A percentile compares a stretch with the other conserved stretches of the same genome.
These are phyloP conservation scores for Spatulosminthurus flaviceps DNA, from an alignment of 2,888 invertebrate species.

Conservation along the genomic window DNA sequence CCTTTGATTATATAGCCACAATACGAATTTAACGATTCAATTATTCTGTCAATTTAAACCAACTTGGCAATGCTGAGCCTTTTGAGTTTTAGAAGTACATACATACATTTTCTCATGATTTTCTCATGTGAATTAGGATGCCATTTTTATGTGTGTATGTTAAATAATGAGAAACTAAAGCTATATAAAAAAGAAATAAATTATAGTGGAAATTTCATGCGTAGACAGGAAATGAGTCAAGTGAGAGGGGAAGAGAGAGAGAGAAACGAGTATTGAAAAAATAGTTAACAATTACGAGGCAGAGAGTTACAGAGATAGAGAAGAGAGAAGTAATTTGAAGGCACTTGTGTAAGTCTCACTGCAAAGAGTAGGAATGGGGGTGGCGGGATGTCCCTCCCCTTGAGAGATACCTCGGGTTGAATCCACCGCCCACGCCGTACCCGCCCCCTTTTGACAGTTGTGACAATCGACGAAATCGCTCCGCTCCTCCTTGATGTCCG, in stretches of 20 bases:
- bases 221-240: neutral
- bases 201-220: neutral
- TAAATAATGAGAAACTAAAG: no score
- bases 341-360: slow-evolving; percentile 64
- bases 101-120: no score
- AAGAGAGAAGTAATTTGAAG: slow-evolving; percentile 62
- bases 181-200: neutral
- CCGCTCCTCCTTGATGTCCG: slow-evolving; percentile 55
- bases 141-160: no score
- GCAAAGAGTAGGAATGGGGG: slow-evolving; percentile 64
- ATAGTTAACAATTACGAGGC: neutral
- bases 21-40: no score
- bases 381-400: slow-evolving; percentile 63
- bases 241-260: neutral
- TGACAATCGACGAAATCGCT: slow-evolving; percentile 55
- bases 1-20: no score
- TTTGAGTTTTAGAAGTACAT: no score
- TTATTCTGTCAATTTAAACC: no score
- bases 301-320: slow-evolving; percentile 56
- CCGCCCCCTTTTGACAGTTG: slow-evolving; percentile 60
- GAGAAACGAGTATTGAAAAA: slow-evolving; percentile 30
- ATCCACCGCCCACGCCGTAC: slow-evolving; percentile 57
- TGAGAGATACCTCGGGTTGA: slow-evolving; percentile 64
- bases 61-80: no score
- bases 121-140: neutral